phyloP scores from a whole-genome alignment of 1,140 invertebrate species.

The Cataglyphis hispanica region DNA sequence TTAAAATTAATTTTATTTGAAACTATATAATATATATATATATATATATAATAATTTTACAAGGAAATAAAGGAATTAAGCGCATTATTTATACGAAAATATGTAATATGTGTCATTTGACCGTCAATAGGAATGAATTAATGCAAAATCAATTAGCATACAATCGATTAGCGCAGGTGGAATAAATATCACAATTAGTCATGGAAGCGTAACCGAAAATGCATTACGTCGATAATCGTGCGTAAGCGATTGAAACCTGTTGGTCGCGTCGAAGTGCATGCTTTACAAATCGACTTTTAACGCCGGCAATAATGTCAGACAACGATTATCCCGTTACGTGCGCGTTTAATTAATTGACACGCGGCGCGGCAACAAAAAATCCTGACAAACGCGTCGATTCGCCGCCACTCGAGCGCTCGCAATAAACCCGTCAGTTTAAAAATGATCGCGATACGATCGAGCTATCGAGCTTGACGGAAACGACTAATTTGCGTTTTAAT shows the following conservation, averaged over 20 bases:
- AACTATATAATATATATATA: no score
- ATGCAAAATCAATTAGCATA: constrained; percentile 3
- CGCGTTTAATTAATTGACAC: constrained; percentile 56
- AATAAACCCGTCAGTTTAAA: constrained; percentile 57
- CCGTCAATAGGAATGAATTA: constrained; percentile 11
- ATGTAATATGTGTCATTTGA: background rate
- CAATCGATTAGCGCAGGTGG: background rate
- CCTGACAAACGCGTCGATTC: constrained; percentile 4
- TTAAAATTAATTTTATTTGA: constrained; percentile 1
- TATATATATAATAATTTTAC: no score
- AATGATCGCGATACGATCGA: constrained; percentile 29
- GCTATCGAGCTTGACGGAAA: constrained; percentile 27
- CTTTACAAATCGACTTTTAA: constrained; percentile 52
- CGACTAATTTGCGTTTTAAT: constrained; percentile 58
- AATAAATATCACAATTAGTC: constrained; percentile 43
- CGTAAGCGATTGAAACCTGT: constrained; percentile 53
- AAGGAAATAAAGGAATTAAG: background rate
- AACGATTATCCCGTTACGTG: constrained; percentile 36
- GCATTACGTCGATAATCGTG: constrained; percentile 29
- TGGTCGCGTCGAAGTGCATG: constrained; percentile 3
- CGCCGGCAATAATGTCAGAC: constrained; percentile 51
- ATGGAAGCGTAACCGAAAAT: constrained; percentile 31
- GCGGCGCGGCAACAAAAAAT: constrained; percentile 45
- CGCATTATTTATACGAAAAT: background rate
- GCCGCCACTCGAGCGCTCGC: constrained; percentile 6